phyloP scores from a whole-genome alignment of 2,113 vertebrate species.

The Carlito syrichta region DNA sequence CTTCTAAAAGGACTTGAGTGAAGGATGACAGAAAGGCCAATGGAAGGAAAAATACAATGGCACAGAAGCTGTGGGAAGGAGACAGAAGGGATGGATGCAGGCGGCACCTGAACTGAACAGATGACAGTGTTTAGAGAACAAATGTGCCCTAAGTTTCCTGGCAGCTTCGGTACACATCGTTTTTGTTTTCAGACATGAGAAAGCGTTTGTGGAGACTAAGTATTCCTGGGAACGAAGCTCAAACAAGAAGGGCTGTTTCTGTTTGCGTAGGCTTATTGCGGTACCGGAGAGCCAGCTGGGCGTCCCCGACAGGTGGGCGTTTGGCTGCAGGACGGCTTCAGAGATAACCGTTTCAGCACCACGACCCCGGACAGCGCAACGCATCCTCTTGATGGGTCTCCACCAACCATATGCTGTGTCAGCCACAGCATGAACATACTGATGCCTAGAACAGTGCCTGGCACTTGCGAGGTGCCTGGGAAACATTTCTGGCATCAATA shows the following conservation, averaged over 20 bases:
- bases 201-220: neutral
- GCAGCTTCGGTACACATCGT: accelerated
- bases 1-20: neutral
- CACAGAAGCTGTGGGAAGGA: neutral
- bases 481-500: neutral
- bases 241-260: neutral
- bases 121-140: neutral
- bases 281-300: neutral
- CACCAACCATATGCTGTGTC: too few relatives aligned
- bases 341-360: neutral
- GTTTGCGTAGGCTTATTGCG: accelerated
- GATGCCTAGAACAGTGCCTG: neutral
- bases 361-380: accelerated
- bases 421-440: accelerated
- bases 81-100: accelerated
- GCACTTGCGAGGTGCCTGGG: neutral
- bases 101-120: neutral
- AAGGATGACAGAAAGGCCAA: neutral
- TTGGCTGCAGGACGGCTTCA: accelerated
- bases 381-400: too few relatives aligned
- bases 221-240: neutral
- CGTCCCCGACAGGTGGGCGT: accelerated
- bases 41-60: accelerated
- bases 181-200: neutral
- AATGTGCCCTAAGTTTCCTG: accelerated